Conservation (phyloP, 2,888 invertebrate genomes). For the Listrodromus nycthemerus region DNA sequence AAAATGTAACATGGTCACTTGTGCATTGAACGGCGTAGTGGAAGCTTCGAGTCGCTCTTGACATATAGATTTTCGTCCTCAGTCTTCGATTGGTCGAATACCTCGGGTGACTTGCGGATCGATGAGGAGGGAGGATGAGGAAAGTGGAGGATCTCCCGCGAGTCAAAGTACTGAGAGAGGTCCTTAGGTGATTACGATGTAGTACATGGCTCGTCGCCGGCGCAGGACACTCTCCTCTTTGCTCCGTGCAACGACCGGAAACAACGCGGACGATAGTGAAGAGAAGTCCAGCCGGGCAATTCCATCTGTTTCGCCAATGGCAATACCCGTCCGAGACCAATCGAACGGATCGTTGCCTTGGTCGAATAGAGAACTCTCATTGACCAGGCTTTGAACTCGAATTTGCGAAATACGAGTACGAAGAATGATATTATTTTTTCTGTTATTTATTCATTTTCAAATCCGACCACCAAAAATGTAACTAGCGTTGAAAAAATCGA, state of each 20-base stretch:
- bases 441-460: no score
- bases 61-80: slow-evolving; percentile 21
- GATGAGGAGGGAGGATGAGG: slow-evolving; percentile 13
- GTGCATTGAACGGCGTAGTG: background rate
- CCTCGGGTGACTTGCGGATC: background rate
- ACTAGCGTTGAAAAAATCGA: background rate
- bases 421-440: background rate
- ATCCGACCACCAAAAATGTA: background rate
- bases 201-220: background rate
- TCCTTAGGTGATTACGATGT: slow-evolving; percentile 54
- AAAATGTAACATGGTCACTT: background rate
- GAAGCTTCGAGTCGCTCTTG: background rate
- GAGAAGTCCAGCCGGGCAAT: slow-evolving; percentile 28
- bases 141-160: slow-evolving; percentile 16
- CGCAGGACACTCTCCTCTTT: slow-evolving; percentile 28
- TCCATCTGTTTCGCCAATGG: slow-evolving; percentile 21
- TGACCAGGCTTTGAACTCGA: slow-evolving; percentile 1
- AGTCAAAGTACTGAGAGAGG: slow-evolving; percentile 49
- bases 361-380: slow-evolving; percentile 3
- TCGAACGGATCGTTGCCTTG: slow-evolving; percentile 38
- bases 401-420: slow-evolving; percentile 34
- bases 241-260: slow-evolving; percentile 24
- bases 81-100: slow-evolving; percentile 22
- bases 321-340: slow-evolving; percentile 35
- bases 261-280: background rate